Percentiles rank a stretch among this genome's conserved stretches.
These are phyloP conservation scores for Cuniculus paca DNA, from an alignment of 2,797 vertebrate genomes.

Conservation along the genomic window DNA sequence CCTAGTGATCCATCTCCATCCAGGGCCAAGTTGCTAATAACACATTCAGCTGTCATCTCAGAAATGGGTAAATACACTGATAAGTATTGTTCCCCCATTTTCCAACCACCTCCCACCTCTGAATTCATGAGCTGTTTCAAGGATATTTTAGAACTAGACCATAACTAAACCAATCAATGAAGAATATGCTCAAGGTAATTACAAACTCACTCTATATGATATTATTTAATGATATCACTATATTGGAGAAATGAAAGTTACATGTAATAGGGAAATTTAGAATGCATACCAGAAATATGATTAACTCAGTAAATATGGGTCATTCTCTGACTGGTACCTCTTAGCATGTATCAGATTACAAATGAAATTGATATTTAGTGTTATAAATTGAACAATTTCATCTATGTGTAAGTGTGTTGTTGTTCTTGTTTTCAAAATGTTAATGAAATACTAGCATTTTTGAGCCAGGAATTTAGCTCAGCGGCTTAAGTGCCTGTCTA, in stretches of 20 bases:
- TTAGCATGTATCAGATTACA: not conserved
- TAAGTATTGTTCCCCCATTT: not conserved
- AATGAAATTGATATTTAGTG: not conserved
- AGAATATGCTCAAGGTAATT: not conserved
- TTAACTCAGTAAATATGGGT: not conserved
- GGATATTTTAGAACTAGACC: not conserved
- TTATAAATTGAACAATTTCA: not conserved
- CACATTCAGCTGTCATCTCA: not conserved
- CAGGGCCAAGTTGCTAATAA: not conserved
- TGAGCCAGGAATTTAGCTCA: too few species aligned
- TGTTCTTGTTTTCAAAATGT: not conserved
- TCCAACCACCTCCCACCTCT: not conserved
- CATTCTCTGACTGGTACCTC: not conserved
- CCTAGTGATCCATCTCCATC: not conserved
- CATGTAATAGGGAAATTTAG: not conserved
- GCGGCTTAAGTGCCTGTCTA: too few species aligned
- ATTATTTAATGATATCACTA: constrained; percentile 16
- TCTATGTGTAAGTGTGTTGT: not conserved
- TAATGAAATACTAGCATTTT: not conserved
- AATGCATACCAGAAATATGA: not conserved
- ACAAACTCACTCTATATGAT: not conserved
- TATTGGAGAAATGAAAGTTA: not conserved
- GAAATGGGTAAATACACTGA: not conserved
- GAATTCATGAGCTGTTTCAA: not conserved
- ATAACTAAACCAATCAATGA: not conserved